These are phyloP conservation scores for Xylocopa sonorina DNA, from an alignment of 1,140 invertebrate genomes.

Conservation along the genomic window DNA sequence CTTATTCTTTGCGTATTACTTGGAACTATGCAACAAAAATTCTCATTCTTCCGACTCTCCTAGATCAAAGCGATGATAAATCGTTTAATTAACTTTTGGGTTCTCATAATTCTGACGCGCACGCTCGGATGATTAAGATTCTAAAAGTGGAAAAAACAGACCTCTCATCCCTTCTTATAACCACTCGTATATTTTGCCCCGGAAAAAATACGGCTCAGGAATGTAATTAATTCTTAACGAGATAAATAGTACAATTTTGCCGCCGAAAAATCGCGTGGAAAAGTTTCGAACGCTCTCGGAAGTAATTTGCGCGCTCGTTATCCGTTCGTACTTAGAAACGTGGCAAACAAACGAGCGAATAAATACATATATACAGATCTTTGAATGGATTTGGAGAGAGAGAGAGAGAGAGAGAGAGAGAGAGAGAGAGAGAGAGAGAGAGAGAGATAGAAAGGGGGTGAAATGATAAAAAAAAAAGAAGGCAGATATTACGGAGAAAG, in stretches of 20 bases:
- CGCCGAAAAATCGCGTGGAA: neutral
- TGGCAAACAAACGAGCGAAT: neutral
- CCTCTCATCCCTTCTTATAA: neutral
- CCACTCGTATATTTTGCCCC: neutral
- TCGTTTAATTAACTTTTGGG: neutral
- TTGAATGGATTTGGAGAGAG: neutral
- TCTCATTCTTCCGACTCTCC: no score
- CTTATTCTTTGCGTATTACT: no score
- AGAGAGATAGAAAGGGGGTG: no score
- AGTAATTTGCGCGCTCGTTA: neutral
- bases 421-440: no score
- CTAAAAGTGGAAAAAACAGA: neutral
- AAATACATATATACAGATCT: neutral
- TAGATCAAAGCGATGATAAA: conserved; percentile 1
- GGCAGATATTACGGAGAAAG: no score
- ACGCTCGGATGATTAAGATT: neutral
- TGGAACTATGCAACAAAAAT: no score
- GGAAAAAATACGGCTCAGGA: neutral
- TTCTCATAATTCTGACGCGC: neutral
- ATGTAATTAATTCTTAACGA: conserved; percentile 34
- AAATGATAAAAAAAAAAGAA: neutral
- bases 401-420: neutral
- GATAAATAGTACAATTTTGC: neutral
- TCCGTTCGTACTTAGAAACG: neutral
- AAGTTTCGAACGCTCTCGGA: neutral